phyloP scores from a whole-genome alignment of 2,888 invertebrate genomes.

The Blastobasis adustella region DNA sequence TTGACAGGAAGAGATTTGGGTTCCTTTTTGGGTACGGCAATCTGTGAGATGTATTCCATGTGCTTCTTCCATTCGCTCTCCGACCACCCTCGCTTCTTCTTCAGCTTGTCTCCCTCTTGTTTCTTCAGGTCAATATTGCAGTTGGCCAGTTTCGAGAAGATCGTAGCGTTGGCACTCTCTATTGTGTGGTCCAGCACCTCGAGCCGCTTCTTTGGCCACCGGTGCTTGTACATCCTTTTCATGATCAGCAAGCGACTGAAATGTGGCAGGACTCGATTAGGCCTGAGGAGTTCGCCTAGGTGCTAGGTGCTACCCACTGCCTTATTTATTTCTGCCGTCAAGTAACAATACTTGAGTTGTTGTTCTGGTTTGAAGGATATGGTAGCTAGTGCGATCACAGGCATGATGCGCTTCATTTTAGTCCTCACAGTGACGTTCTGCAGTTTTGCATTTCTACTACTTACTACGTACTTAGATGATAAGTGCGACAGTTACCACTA shows the following conservation, averaged over 20 bases:
- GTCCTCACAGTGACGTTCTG: too few species aligned
- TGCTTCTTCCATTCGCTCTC: constrained; percentile 64
- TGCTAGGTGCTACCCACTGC: not conserved
- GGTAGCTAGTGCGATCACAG: too few species aligned
- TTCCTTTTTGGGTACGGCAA: constrained; percentile 42
- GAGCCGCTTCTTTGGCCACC: constrained; percentile 41
- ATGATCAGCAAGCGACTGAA: constrained; percentile 44
- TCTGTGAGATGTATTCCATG: constrained; percentile 56
- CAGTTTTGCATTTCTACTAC: too few species aligned
- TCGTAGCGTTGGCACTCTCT: constrained; percentile 47
- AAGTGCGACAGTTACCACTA: too few species aligned
- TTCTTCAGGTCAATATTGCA: constrained; percentile 50
- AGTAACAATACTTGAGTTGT: too few species aligned
- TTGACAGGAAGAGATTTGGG: constrained; percentile 29
- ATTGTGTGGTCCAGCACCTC: constrained; percentile 52
- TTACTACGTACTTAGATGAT: too few species aligned
- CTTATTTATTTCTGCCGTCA: too few species aligned
- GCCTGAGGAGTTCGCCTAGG: not conserved
- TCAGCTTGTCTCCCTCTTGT: constrained; percentile 39
- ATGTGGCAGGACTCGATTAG: not conserved
- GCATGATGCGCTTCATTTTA: too few species aligned
- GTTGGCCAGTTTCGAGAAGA: constrained; percentile 55
- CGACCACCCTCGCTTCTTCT: constrained; percentile 51
- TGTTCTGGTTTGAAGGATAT: too few species aligned
- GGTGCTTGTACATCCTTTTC: constrained; percentile 43